A percentile compares a stretch with the other conserved stretches of the same genome.
These are phyloP conservation scores for Amphiprion ocellaris DNA, from an alignment of 2,113 vertebrate species.

Conservation along the genomic window DNA sequence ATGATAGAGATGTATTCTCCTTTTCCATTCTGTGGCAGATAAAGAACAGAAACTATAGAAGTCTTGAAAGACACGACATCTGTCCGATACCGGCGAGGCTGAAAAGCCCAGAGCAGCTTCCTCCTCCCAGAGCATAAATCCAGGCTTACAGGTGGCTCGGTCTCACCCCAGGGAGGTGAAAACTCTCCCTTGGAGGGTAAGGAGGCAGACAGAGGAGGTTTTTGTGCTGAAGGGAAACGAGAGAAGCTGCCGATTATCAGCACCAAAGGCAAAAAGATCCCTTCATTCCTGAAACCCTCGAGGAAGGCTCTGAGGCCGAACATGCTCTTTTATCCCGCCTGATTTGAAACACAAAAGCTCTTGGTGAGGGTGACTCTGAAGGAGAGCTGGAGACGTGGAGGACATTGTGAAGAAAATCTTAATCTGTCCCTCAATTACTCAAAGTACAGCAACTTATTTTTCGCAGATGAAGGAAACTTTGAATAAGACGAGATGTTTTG, in stretches of 20 bases:
- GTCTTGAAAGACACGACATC: not conserved
- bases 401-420: constrained; percentile 14
- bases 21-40: not conserved
- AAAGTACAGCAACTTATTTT: constrained; percentile 24
- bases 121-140: constrained; percentile 32
- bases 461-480: not conserved
- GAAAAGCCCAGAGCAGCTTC: constrained; percentile 31
- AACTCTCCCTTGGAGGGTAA: constrained; percentile 56
- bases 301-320: constrained; percentile 66
- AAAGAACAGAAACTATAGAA: constrained; percentile 5
- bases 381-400: constrained; percentile 33
- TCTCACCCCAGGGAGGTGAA: constrained; percentile 58
- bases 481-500: not conserved
- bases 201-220: constrained; percentile 69
- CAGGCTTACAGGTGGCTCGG: constrained; percentile 60
- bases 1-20: not conserved
- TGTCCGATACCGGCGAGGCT: constrained; percentile 1
- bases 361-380: constrained; percentile 51
- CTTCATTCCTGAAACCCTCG: constrained; percentile 65
- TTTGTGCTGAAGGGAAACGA: constrained; percentile 76
- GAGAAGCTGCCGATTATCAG: constrained; percentile 78
- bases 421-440: constrained; percentile 30
- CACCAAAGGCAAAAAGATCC: constrained; percentile 74
- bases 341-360: constrained; percentile 76
- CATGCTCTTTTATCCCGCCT: constrained; percentile 64